Conservation (phyloP, 2,888 invertebrate genomes). For the Hydriomena furcata region DNA sequence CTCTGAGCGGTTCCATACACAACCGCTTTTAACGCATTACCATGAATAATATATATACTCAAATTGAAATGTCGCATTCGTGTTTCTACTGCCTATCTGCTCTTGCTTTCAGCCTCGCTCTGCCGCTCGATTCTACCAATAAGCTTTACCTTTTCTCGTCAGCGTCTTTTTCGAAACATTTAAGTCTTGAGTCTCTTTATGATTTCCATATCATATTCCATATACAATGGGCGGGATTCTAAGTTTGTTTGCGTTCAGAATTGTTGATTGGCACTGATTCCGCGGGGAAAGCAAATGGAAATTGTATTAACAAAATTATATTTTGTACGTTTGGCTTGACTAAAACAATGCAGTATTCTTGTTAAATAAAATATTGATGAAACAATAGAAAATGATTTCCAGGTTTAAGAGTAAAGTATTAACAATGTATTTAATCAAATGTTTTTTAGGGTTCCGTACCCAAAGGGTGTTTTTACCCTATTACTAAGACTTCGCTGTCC, state of each 20-base stretch:
- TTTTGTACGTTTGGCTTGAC: constrained; percentile 36
- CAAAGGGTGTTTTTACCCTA: no score
- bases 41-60: constrained; percentile 82
- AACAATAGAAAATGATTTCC: no score
- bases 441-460: no score
- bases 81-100: constrained; percentile 73
- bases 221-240: constrained; percentile 13
- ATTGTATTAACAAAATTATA: constrained; percentile 43
- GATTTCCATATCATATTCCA: constrained; percentile 37
- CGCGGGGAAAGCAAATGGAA: constrained; percentile 26
- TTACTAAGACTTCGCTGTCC: no score
- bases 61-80: constrained; percentile 83
- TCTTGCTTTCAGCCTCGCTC: constrained; percentile 57
- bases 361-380: no score
- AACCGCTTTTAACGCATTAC: constrained; percentile 81
- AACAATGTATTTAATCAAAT: no score
- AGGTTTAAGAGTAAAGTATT: constrained; percentile 72
- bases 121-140: constrained; percentile 66
- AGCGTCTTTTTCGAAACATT: constrained; percentile 51
- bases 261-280: constrained; percentile 25
- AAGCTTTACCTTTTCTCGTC: constrained; percentile 73
- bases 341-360: constrained; percentile 44
- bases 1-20: constrained; percentile 60
- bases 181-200: constrained; percentile 37
- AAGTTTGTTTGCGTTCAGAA: constrained; percentile 2